A percentile compares a stretch with the other conserved stretches of the same genome.
Evolutionary conservation across 35 echinoderm and acorn worm species (phyloP).

Genomic region (Eucidaris tribuloides): DNA sequence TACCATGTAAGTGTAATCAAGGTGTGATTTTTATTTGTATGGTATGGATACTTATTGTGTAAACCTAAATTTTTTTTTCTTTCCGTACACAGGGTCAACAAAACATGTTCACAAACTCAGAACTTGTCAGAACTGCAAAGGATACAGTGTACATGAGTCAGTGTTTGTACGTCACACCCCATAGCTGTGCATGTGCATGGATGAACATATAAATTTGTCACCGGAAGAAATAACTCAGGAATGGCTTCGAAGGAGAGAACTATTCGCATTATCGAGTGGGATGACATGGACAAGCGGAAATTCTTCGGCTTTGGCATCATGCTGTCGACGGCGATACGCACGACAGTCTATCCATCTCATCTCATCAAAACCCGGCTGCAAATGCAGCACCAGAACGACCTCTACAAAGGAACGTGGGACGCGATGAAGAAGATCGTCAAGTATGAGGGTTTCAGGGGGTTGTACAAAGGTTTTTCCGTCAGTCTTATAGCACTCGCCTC

Average conservation of each 20-base stretch:
- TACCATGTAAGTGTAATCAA: too few species aligned
- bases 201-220: too few species aligned
- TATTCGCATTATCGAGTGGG: conserved; percentile 85
- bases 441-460: conserved; percentile 86
- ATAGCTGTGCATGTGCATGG: too few species aligned
- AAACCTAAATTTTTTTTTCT: too few species aligned
- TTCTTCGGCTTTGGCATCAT: conserved; percentile 69
- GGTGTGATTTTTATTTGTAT: too few species aligned
- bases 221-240: not conserved
- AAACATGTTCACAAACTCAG: too few species aligned
- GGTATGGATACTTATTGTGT: too few species aligned
- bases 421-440: conserved; percentile 86
- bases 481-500: conserved; percentile 71
- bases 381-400: conserved; percentile 67
- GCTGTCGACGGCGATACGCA: conserved; percentile 65
- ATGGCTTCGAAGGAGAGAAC: conserved; percentile 18
- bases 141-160: too few species aligned
- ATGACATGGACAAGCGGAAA: conserved; percentile 90
- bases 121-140: too few species aligned
- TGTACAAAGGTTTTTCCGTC: conserved; percentile 92
- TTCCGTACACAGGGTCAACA: too few species aligned
- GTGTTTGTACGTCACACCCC: too few species aligned
- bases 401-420: conserved; percentile 93
- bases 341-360: conserved; percentile 69
- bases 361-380: conserved; percentile 92